phyloP scores from a whole-genome alignment of 2,113 vertebrate species.

The Dipodomys ordii region DNA sequence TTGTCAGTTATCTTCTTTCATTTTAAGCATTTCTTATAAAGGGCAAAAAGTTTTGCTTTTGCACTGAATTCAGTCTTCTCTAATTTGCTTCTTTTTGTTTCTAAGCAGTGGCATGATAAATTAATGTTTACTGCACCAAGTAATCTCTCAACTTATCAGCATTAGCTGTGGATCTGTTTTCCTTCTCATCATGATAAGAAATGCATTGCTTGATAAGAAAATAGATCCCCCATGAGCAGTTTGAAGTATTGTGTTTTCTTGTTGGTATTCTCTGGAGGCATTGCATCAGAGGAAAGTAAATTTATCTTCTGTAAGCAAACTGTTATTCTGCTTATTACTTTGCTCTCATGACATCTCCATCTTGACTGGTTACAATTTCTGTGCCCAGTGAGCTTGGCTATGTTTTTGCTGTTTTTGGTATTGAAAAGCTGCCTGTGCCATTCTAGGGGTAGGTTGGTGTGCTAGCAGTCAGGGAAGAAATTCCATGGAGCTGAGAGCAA shows the following conservation, averaged over 20 bases:
- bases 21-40: background rate
- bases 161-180: constrained; percentile 85
- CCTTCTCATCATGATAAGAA: constrained; percentile 85
- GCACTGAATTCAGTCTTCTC: background rate
- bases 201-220: constrained; percentile 86
- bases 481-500: background rate
- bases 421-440: constrained; percentile 8
- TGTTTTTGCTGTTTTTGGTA: background rate
- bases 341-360: constrained; percentile 81
- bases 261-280: constrained; percentile 83
- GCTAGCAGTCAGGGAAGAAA: constrained; percentile 18
- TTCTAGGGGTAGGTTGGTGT: background rate
- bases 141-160: constrained; percentile 83
- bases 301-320: constrained; percentile 77
- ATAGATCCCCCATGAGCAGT: constrained; percentile 80
- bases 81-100: constrained; percentile 74
- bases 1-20: constrained; percentile 1
- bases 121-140: constrained; percentile 68
- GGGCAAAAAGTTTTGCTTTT: background rate
- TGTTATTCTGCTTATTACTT: constrained; percentile 83
- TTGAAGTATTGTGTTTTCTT: constrained; percentile 84
- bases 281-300: constrained; percentile 79
- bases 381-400: background rate
- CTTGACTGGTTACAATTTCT: constrained; percentile 37
- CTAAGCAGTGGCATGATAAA: constrained; percentile 72